phyloP scores from a whole-genome alignment of 2,888 invertebrate genomes.

The Sinotaia quadrata region DNA sequence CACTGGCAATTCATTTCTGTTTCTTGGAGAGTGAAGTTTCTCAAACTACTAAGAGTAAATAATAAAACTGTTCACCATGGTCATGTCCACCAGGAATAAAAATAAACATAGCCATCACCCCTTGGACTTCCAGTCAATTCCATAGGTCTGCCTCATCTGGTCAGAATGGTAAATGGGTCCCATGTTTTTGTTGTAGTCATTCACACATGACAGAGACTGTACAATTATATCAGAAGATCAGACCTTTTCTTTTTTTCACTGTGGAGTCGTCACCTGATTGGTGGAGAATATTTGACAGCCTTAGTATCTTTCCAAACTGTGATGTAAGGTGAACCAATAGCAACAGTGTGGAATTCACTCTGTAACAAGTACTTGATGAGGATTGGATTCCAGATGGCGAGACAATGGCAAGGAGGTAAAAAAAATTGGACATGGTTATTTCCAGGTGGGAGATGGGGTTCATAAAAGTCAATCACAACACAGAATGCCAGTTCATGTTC shows the following conservation, averaged over 20 bases:
- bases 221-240: neutral
- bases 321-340: neutral
- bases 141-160: conserved; percentile 9
- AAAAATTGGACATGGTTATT: conserved; percentile 5
- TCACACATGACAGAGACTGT: neutral
- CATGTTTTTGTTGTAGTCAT: neutral
- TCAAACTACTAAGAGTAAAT: too few species aligned
- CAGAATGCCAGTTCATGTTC: conserved; percentile 2
- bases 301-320: conserved; percentile 13
- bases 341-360: conserved; percentile 13
- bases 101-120: conserved; percentile 1
- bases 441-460: neutral
- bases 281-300: neutral
- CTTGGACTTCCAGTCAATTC: conserved; percentile 3
- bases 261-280: too few species aligned
- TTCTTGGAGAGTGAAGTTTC: too few species aligned
- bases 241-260: neutral
- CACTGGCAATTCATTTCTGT: too few species aligned
- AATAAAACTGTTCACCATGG: conserved; percentile 10
- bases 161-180: conserved; percentile 5
- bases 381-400: neutral
- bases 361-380: neutral
- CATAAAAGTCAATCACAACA: conserved; percentile 1
- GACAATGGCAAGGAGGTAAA: conserved; percentile 5
- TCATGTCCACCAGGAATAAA: conserved; percentile 5